Evolutionary conservation across 2,797 vertebrate genomes (phyloP).

Genomic region (Austrolebias charrua): DNA sequence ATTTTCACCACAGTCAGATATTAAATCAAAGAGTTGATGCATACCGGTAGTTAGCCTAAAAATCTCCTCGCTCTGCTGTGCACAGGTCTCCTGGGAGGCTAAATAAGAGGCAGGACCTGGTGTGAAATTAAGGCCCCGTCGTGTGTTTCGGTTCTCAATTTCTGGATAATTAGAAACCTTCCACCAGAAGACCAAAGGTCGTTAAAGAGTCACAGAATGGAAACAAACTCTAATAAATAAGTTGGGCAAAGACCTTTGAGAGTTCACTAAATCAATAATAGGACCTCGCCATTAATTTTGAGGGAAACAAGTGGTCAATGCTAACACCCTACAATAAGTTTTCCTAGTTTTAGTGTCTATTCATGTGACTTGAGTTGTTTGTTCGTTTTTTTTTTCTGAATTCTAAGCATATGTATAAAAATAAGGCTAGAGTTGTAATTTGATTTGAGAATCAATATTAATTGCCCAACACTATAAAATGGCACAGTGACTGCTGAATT

Average conservation of each 20-base stretch:
- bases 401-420: slow-evolving; percentile 11
- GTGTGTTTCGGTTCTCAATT: not conserved
- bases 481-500: slow-evolving; percentile 18
- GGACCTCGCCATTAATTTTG: not conserved
- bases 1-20: not conserved
- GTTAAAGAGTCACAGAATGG: not conserved
- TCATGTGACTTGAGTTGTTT: not conserved
- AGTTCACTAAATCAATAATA: not conserved
- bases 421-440: slow-evolving; percentile 34
- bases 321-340: not conserved
- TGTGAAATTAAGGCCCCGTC: not conserved
- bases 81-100: not conserved
- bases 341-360: not conserved
- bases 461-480: slow-evolving; percentile 24
- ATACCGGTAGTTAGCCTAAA: not conserved
- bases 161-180: not conserved
- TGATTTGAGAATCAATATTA: slow-evolving; percentile 39
- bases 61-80: not conserved
- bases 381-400: not conserved
- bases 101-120: not conserved
- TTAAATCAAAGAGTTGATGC: not conserved
- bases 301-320: not conserved
- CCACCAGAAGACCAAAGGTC: not conserved
- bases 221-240: not conserved
- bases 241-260: not conserved